Base-by-base conservation (phyloP, 2,888 invertebrate species). In the Lasius platythorax region DNA sequence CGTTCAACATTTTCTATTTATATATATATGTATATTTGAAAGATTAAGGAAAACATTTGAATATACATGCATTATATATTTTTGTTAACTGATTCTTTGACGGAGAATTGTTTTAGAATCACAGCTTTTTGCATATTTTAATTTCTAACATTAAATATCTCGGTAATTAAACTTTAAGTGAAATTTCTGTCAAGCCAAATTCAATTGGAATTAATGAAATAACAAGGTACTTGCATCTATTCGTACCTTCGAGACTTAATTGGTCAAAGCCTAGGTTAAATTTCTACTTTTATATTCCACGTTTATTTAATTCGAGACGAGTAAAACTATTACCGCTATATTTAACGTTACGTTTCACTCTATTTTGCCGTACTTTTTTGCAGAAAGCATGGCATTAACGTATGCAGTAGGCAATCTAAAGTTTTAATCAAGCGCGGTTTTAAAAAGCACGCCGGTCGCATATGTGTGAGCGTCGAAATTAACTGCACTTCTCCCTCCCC, bases 381-480 rank as follows among this genome's bases (percentile, higher is more conserved):
- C 23, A 46, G 75, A 74, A 81, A 73, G 61, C 61, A 37, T 58
- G 73, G 56, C 74, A 81, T 81, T 81, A 81, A 81, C 61, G 79
- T 74, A 81, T 81, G 73, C 79, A 70, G 79, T 81, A 81, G 79
- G 79, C 79, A 81, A 81, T 81, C 79, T 81, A 81, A 81, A 81
- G 79, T 81, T 81, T 81, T 81, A 81, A 81, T 81, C 73, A 73
- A 63, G 43, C 74, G 79, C 30, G 61, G 43, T 70, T 72, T 74
- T 61, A 81, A 81, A 81, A 79, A 73, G 74, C 73, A 61, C 12
- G 12, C 30, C 12, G 61, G 74, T 79, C 79, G 46, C 74, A 37
- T 79, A 73, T 73, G 61, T 56, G 61, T 46, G 53, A 53, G 79
- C 75, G 46, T 50, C 43, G 79, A 81, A 74, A 81, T 63, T 74